Evolutionary conservation across 2,113 vertebrate species (phyloP).

Genomic region (Brienomyrus brachyistius): DNA sequence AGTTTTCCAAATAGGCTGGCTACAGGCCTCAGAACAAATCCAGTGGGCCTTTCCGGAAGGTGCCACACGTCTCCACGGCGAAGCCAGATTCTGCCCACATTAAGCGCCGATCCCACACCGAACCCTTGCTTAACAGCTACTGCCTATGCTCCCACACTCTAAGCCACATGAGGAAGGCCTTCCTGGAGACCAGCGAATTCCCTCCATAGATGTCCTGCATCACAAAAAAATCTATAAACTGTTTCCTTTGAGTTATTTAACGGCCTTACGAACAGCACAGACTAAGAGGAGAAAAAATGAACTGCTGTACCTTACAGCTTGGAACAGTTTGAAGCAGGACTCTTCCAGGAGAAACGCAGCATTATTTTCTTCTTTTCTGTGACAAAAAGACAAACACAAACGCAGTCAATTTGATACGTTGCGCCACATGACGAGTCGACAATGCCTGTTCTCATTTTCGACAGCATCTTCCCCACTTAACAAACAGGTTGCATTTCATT

Average conservation of each 20-base stretch:
- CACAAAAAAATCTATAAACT: background rate
- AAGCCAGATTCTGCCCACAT: background rate
- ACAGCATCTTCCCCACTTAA: background rate
- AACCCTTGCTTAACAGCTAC: background rate
- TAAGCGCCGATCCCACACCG: background rate
- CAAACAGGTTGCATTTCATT: background rate
- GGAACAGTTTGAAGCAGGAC: background rate
- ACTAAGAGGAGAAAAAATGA: background rate
- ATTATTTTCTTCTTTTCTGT: conserved; percentile 20
- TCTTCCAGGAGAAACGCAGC: background rate
- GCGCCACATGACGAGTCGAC: background rate
- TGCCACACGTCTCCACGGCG: background rate
- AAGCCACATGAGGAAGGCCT: background rate
- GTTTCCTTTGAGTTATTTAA: background rate
- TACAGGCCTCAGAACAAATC: background rate
- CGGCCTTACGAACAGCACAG: background rate
- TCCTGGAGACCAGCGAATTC: background rate
- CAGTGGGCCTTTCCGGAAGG: background rate
- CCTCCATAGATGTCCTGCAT: background rate
- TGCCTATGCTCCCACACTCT: background rate
- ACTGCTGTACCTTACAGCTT: conserved; percentile 14
- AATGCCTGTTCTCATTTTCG: background rate
- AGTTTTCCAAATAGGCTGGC: background rate
- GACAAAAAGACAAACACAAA: background rate
- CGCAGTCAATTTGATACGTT: background rate